Evolutionary conservation across 2,888 invertebrate genomes (phyloP).

Genomic region (Xestia xanthographa): DNA sequence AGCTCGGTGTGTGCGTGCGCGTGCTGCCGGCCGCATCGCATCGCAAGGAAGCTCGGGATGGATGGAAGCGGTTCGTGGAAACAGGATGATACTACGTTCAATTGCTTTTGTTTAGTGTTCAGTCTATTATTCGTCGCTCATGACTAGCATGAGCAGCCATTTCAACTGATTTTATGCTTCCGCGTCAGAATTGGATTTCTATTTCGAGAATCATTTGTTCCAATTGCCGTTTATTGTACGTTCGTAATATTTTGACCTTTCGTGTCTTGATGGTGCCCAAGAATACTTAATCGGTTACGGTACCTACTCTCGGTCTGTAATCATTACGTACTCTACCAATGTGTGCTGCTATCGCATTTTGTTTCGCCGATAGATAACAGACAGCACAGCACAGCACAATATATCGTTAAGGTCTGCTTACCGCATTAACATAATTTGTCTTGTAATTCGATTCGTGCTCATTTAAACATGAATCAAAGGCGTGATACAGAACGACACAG

Average conservation of each 20-base stretch:
- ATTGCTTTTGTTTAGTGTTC: slow-evolving; percentile 39
- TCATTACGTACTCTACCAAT: not conserved
- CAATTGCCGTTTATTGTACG: slow-evolving; percentile 19
- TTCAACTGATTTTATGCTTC: slow-evolving; percentile 16
- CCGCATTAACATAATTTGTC: slow-evolving; percentile 34
- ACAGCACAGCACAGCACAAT: slow-evolving; percentile 1
- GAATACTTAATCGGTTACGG: slow-evolving; percentile 11
- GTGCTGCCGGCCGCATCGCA: slow-evolving; percentile 50
- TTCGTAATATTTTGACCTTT: slow-evolving; percentile 20
- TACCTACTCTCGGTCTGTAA: slow-evolving; percentile 1
- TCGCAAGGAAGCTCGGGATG: slow-evolving; percentile 43
- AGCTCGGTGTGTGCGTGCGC: slow-evolving; percentile 62
- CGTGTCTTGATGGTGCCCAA: slow-evolving; percentile 8
- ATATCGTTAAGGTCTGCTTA: slow-evolving; percentile 21
- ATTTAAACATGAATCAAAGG: slow-evolving; percentile 39
- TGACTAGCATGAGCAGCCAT: slow-evolving; percentile 24
- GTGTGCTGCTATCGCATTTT: slow-evolving; percentile 26
- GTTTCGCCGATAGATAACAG: slow-evolving; percentile 42
- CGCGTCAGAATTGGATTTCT: slow-evolving; percentile 21
- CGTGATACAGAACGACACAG: slow-evolving; percentile 41
- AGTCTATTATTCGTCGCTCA: slow-evolving; percentile 27
- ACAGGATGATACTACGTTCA: slow-evolving; percentile 39
- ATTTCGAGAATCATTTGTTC: slow-evolving; percentile 30
- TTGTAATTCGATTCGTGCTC: slow-evolving; percentile 34
- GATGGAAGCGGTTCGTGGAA: slow-evolving; percentile 52